Percentiles rank a stretch among this genome's conserved stretches.
phyloP scores from a whole-genome alignment of 2,113 vertebrate species.

The Gymnorhina tibicen region DNA sequence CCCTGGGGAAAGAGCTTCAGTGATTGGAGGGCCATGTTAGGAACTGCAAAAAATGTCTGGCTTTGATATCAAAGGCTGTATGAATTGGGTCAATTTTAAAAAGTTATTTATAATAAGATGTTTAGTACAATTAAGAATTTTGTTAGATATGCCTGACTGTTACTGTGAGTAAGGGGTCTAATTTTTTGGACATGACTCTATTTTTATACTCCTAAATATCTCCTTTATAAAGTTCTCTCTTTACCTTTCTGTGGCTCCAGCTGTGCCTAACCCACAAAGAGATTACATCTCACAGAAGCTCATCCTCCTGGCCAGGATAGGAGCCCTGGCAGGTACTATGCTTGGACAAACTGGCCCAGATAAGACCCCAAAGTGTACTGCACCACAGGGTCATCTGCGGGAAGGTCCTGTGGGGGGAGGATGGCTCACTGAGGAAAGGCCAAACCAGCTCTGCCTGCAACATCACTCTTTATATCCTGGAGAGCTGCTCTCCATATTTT shows the following conservation, averaged over 20 bases:
- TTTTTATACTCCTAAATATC: background rate
- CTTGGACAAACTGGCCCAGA: background rate
- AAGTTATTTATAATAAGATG: background rate
- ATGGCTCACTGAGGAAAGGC: background rate
- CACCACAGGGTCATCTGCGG: accelerated
- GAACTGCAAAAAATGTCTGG: background rate
- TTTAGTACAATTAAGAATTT: background rate
- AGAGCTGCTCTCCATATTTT: background rate
- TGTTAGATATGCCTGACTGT: background rate
- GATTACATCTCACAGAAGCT: background rate
- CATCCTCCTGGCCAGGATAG: accelerated
- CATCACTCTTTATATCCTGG: accelerated
- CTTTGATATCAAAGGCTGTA: background rate
- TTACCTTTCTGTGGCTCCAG: background rate
- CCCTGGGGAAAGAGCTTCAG: background rate
- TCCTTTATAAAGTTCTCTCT: background rate
- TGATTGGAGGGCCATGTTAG: background rate
- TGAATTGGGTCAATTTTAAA: background rate
- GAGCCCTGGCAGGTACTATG: background rate
- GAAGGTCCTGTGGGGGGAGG: accelerated
- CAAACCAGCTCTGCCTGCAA: background rate
- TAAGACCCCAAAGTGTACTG: accelerated
- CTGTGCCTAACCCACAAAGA: background rate
- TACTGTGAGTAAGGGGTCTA: background rate
- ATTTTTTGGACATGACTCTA: background rate